A percentile compares a stretch with the other conserved stretches of the same genome.
phyloP scores from a whole-genome alignment of 2,113 vertebrate species.

The Tringa solitaria region DNA sequence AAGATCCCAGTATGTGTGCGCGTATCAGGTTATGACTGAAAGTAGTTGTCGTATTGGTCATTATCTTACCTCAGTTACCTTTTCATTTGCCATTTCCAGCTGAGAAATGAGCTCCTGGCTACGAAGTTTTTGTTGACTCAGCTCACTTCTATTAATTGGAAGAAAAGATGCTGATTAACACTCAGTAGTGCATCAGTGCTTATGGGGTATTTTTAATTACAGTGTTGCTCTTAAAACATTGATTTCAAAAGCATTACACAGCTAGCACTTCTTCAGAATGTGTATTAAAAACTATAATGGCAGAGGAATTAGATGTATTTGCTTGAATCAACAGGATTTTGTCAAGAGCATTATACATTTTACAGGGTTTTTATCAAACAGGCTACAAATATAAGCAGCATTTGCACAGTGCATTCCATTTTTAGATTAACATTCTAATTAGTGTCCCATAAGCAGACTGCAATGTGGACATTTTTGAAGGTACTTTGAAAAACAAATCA shows the following conservation, averaged over 20 bases:
- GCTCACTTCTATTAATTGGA: constrained; percentile 79
- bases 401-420: not conserved
- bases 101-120: constrained; percentile 83
- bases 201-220: not conserved
- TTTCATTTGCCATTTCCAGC: constrained; percentile 82
- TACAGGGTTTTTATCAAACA: not conserved
- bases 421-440: not conserved
- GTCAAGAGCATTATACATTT: not conserved
- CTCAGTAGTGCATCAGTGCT: not conserved
- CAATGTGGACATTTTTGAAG: not conserved
- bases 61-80: constrained; percentile 82
- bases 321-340: not conserved
- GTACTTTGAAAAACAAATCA: not conserved
- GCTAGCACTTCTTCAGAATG: not conserved
- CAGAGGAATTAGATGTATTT: not conserved
- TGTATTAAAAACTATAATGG: not conserved
- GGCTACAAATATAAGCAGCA: not conserved
- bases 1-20: not conserved
- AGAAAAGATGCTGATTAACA: constrained; percentile 25
- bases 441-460: not conserved
- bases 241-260: not conserved
- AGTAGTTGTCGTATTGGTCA: not conserved
- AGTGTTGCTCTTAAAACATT: not conserved
- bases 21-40: not conserved
- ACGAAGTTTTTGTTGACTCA: constrained; percentile 85